Evolutionary conservation across 2,113 vertebrate genomes (phyloP).

Genomic region (Misgurnus mizolepis): DNA sequence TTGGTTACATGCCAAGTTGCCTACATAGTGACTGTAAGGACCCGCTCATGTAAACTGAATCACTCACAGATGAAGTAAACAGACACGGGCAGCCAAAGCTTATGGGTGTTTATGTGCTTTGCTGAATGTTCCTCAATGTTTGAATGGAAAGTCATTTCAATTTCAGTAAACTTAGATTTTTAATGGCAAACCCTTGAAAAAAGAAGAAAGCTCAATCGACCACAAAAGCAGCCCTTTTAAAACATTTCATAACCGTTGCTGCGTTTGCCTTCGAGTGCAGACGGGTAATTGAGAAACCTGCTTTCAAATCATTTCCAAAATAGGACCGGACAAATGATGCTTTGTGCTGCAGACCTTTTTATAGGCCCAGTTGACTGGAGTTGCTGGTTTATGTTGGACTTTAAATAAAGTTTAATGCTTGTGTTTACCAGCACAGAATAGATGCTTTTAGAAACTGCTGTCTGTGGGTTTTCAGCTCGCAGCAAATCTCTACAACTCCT

Average conservation of each 20-base stretch:
- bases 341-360: slow-evolving; percentile 43
- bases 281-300: slow-evolving; percentile 56
- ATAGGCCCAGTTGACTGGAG: slow-evolving; percentile 20
- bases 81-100: neutral
- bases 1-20: too few species aligned
- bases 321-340: slow-evolving; percentile 54
- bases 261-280: slow-evolving; percentile 41
- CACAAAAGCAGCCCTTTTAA: slow-evolving; percentile 46
- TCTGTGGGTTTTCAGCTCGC: slow-evolving; percentile 1
- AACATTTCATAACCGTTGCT: slow-evolving; percentile 52
- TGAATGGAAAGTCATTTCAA: slow-evolving; percentile 46
- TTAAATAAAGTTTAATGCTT: slow-evolving; percentile 32
- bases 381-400: slow-evolving; percentile 23
- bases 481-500: slow-evolving; percentile 10
- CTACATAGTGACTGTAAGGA: neutral
- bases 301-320: slow-evolving; percentile 52
- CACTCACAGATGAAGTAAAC: neutral
- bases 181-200: slow-evolving; percentile 39
- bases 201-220: slow-evolving; percentile 42
- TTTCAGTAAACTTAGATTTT: slow-evolving; percentile 47
- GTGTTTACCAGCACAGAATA: slow-evolving; percentile 24
- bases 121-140: slow-evolving; percentile 39
- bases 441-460: slow-evolving; percentile 19
- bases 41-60: neutral
- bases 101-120: slow-evolving; percentile 47